Evolutionary conservation across 2,113 vertebrate species (phyloP), one percentile per base, ranked within the genome.

Genomic region (Spea multiplicata): DNA sequence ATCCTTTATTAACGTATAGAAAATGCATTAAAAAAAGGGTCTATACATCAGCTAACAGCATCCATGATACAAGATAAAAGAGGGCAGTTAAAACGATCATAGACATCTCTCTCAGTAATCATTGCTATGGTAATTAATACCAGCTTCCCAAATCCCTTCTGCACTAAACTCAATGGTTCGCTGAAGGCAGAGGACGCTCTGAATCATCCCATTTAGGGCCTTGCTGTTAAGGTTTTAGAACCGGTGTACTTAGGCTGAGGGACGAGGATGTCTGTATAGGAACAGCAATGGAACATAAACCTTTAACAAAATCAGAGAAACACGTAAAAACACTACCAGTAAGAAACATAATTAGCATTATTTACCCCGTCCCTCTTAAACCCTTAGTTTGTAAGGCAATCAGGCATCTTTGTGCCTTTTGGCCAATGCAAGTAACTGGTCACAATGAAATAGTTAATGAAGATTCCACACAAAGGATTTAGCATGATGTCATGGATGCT

Each of bases 1-100:
- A 95, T 95, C 93, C 96, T 99, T 99, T 98, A 99, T 97, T 99
- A 97, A 97, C 91, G 92, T 94, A 96, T 99, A 99, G 95, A 99
- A 99, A 99, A 99, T 96, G 94, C 95, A 95, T 95, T 98, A 96
- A 96, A 97, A 93, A 98, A 99, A 97, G 95, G 95, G 95, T 92
- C 92, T 97, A 95, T 97, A 97, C 94, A 95, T 93, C 93, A 88
- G 90, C 94, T 94, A 91, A 91, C 90, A 92, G 91, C 84, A 77
- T 93, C 91, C 92, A 91, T 94, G 96, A 91, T 91, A 92, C 92
- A 89, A 91, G 92, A 96, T 96, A 95, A 94, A 91, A 91, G 17
- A 67, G 50, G 70, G 64, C 66, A 16, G 52, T 79, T 46, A 66
- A 79, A 69, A 61, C 76, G 55, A 46, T 73, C 49, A 65, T 61